Conservation (phyloP, 2,113 vertebrate genomes). For the Labeo catla region DNA sequence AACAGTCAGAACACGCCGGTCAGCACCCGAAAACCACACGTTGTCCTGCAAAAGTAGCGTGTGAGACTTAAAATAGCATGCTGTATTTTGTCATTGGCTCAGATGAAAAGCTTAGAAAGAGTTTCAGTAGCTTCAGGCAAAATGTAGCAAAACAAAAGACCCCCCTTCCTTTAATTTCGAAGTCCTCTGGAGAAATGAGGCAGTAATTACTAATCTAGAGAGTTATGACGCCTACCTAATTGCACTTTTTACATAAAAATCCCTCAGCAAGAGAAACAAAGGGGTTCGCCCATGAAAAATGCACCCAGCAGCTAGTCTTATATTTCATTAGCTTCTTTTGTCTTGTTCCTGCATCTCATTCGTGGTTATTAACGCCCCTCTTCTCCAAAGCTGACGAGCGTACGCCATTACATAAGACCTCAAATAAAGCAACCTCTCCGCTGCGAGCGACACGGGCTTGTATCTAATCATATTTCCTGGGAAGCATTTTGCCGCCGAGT, state of each 20-base stretch:
- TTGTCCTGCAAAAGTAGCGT: background rate
- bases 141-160: slow-evolving; percentile 20
- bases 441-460: slow-evolving; percentile 25
- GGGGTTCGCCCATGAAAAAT: slow-evolving; percentile 55
- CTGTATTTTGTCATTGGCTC: background rate
- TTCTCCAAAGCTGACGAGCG: slow-evolving; percentile 39
- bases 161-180: slow-evolving; percentile 26
- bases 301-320: slow-evolving; percentile 62
- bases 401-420: slow-evolving; percentile 36
- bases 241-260: slow-evolving; percentile 64
- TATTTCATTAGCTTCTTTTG: slow-evolving; percentile 64
- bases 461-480: slow-evolving; percentile 42
- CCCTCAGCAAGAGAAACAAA: slow-evolving; percentile 59
- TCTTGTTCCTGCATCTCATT: slow-evolving; percentile 52
- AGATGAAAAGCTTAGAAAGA: slow-evolving; percentile 38
- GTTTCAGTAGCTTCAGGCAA: slow-evolving; percentile 24
- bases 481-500: slow-evolving; percentile 37
- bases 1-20: background rate
- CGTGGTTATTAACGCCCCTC: slow-evolving; percentile 59
- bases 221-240: slow-evolving; percentile 67
- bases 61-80: background rate
- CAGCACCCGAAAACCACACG: background rate
- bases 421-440: slow-evolving; percentile 31
- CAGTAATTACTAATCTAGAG: slow-evolving; percentile 65
- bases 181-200: slow-evolving; percentile 50